Evolutionary conservation across 2,113 vertebrate species (phyloP), one percentile per base, ranked within the genome.

Genomic region (Chaetodon trifascialis): DNA sequence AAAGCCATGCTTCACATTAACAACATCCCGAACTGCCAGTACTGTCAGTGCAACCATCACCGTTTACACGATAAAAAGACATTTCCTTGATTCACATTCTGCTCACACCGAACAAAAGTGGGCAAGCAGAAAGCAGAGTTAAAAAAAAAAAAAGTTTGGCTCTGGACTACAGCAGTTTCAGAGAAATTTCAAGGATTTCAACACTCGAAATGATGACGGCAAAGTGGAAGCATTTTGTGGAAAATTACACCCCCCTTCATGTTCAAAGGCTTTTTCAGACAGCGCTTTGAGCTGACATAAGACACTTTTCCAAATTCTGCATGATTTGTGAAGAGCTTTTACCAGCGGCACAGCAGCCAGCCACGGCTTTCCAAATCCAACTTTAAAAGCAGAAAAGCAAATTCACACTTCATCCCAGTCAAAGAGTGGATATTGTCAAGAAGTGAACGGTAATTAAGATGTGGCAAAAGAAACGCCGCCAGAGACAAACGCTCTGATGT

Each of bases 241-340:
- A 60, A 85, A 84, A 82, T 78, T 54, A 66, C 70, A 66, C 30
- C 44, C 14, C 38, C 42, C 51, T 19, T 19, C 19, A 30, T 64
- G 30, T 56, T 80, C 80, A 73, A 78, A 80, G 72, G 11, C 55
- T 49, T 76, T 83, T 85, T 73, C 34, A 55, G 40, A 67, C 80
- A 52, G 73, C 63, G 54, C 72, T 80, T 76, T 70, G 66, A 84
- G 75, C 80, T 34, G 38, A 76, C 71, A 21, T 49, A 56, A 54
- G 76, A 82, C 55, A 73, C 70, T 76, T 74, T 80, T 66, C 16
- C 16, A 84, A 66, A 79, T 82, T 65, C 44, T 71, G 55, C 17
- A 86, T 82, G n/a, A 82, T 79, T 76, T 74, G n/a, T 77, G 25
- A 49, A 73, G 64, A 56, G 36, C 21, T 76, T 86, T 80, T 21